A percentile compares a stretch with the other conserved stretches of the same genome.
Conservation (phyloP, 1,140 invertebrate genomes). For the Ridgeia piscesae region DNA sequence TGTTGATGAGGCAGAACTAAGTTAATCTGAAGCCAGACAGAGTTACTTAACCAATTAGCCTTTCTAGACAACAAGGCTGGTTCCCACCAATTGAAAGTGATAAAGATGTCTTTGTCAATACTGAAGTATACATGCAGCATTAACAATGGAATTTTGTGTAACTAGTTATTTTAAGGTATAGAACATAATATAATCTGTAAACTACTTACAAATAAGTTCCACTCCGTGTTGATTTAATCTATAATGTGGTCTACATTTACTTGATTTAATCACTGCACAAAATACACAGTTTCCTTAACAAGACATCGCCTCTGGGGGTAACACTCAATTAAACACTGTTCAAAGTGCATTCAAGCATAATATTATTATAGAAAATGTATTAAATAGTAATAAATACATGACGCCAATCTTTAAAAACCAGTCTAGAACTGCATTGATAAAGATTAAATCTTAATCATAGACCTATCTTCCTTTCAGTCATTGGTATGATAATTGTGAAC, state of each 20-base stretch:
- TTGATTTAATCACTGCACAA: neutral
- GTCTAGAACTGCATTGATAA: no score
- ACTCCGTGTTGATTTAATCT: neutral
- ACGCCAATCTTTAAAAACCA: no score
- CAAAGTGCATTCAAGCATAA: no score
- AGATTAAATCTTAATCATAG: neutral
- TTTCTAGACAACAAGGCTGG: neutral
- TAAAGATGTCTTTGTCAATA: neutral
- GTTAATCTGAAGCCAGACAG: neutral
- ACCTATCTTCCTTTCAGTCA: neutral
- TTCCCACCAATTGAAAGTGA: neutral
- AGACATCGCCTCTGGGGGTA: no score
- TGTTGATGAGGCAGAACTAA: neutral
- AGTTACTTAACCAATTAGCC: neutral
- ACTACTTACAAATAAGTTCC: no score
- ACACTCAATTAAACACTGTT: no score
- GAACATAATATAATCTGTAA: no score
- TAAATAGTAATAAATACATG: no score
- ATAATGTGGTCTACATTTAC: neutral
- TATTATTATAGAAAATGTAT: no score
- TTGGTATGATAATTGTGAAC: slow-evolving; percentile 16
- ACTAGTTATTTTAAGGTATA: neutral
- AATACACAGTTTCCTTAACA: neutral
- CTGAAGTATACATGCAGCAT: neutral
- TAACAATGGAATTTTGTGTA: neutral